phyloP scores from a whole-genome alignment of 2,113 vertebrate genomes.

The Lophochroa leadbeateri region DNA sequence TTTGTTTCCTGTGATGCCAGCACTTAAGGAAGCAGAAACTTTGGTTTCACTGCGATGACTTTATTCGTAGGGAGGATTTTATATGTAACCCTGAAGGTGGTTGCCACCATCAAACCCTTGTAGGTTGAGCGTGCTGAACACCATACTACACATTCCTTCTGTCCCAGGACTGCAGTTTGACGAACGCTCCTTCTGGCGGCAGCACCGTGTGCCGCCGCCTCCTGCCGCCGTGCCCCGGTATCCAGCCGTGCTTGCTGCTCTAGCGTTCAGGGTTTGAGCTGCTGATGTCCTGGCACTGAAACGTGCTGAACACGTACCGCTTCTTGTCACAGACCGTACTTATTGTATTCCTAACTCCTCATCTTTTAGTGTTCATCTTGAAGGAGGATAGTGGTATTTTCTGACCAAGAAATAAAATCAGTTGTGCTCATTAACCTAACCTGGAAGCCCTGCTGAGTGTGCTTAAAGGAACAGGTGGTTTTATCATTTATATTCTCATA shows the following conservation, averaged over 20 bases:
- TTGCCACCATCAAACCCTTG: neutral
- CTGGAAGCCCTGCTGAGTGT: neutral
- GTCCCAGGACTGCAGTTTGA: neutral
- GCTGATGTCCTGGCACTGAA: neutral
- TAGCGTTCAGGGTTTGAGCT: neutral
- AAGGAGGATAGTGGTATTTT: neutral
- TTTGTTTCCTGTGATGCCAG: neutral
- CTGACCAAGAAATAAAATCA: neutral
- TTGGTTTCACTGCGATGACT: neutral
- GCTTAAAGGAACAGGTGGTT: neutral
- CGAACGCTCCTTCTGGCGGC: conserved; percentile 15
- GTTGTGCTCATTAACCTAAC: neutral
- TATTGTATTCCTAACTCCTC: neutral
- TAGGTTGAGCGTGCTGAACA: accelerated
- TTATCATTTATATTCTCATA: neutral
- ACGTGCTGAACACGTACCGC: accelerated
- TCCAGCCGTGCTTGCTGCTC: neutral
- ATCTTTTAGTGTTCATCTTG: neutral
- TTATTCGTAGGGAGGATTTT: neutral
- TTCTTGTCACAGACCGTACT: accelerated
- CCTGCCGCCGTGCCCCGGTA: neutral
- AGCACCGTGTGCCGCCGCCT: neutral
- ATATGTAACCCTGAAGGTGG: neutral
- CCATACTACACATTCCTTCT: accelerated
- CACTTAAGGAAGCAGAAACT: neutral